Evolutionary conservation across 2,797 vertebrate species (phyloP).

Genomic region (Enteromius fasciolatus): DNA sequence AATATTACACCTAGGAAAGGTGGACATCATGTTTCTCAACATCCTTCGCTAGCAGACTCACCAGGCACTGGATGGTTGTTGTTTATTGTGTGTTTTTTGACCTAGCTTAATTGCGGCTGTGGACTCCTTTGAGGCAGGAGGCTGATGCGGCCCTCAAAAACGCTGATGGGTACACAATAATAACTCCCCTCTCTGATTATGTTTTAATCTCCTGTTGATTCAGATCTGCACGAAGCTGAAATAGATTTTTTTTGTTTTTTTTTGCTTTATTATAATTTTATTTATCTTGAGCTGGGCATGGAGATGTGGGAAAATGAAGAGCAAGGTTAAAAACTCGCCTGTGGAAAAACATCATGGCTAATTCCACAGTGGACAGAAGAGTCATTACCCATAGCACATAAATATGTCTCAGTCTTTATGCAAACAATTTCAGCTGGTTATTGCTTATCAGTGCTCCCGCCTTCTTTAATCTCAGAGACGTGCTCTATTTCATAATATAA

Average conservation of each 20-base stretch:
- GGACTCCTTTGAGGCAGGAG: constrained; percentile 35
- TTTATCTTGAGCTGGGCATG: constrained; percentile 6
- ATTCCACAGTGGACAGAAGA: constrained; percentile 21
- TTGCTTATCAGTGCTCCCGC: constrained; percentile 5
- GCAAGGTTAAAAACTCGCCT: constrained; percentile 47
- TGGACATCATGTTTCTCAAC: not conserved
- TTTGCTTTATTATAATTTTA: not conserved
- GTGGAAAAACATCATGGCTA: constrained; percentile 39
- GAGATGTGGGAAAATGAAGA: constrained; percentile 23
- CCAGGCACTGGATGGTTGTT: constrained; percentile 16
- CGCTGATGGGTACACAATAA: constrained; percentile 55
- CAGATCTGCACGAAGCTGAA: constrained; percentile 46
- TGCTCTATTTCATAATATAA: not conserved
- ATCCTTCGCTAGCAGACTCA: constrained; percentile 7
- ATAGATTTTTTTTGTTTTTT: not conserved
- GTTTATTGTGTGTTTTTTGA: constrained; percentile 38
- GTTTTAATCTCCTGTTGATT: constrained; percentile 63
- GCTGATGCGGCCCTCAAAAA: constrained; percentile 48
- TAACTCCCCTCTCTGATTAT: constrained; percentile 60
- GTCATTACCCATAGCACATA: constrained; percentile 17
- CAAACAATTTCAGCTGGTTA: constrained; percentile 24
- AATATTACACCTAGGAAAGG: constrained; percentile 24
- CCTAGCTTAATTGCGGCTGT: constrained; percentile 53
- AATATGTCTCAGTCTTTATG: constrained; percentile 15
- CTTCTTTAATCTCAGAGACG: not conserved